These are phyloP conservation scores for Esox niger DNA, from an alignment of 2,113 vertebrate species.

Conservation along the genomic window DNA sequence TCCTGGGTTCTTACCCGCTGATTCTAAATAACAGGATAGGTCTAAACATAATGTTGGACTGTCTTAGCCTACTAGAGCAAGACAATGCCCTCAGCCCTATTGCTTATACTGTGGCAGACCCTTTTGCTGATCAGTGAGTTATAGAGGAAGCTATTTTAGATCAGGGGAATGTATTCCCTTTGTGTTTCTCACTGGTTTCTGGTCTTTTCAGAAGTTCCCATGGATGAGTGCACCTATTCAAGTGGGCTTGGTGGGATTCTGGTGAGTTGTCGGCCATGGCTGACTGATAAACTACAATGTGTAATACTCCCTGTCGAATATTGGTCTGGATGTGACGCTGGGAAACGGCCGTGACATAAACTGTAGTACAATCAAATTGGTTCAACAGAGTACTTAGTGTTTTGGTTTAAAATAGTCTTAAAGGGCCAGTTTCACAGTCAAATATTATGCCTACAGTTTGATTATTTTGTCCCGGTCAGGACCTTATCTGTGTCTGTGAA, in stretches of 20 bases:
- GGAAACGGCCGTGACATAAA: neutral
- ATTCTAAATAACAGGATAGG: neutral
- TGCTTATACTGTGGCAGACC: neutral
- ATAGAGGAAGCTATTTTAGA: conserved; percentile 30
- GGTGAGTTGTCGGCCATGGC: conserved; percentile 78
- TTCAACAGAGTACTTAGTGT: no score
- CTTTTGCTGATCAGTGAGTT: conserved; percentile 11
- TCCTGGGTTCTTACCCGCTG: neutral
- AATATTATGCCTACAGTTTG: no score
- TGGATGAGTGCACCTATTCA: conserved; percentile 99
- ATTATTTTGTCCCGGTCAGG: no score
- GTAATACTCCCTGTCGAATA: neutral
- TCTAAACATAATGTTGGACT: conserved; percentile 6
- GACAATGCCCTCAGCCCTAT: neutral
- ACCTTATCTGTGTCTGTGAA: no score
- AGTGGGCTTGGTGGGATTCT: conserved; percentile 92
- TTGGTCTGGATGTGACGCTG: neutral
- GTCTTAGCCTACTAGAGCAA: neutral
- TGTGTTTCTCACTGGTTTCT: conserved; percentile 43
- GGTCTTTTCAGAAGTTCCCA: conserved; percentile 84
- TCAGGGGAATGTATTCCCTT: conserved; percentile 40
- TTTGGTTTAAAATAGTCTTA: no score
- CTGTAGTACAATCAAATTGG: neutral
- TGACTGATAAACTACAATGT: conserved; percentile 36
- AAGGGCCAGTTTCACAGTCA: no score